These are phyloP conservation scores for Ptychodera flava DNA, from an alignment of 35 echinoderm and acorn worm species.

Conservation along the genomic window DNA sequence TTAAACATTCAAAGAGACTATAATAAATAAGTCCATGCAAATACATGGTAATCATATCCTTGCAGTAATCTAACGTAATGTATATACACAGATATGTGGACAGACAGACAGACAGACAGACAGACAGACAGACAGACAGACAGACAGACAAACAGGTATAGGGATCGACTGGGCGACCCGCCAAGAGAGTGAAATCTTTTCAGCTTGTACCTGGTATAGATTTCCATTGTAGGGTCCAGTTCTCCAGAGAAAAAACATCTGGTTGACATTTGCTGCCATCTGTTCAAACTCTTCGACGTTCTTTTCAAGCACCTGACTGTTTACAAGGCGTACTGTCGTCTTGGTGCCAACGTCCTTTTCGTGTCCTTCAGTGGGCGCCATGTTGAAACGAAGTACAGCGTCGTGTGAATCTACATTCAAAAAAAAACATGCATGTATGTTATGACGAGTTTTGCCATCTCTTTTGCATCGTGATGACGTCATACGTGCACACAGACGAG, in stretches of 20 bases:
- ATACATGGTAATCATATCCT: neutral
- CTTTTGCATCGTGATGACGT: no score
- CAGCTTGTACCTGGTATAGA: no score
- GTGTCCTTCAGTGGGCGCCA: no score
- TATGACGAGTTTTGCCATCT: no score
- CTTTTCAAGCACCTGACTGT: no score
- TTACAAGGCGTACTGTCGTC: neutral
- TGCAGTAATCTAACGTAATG: no score
- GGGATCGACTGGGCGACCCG: neutral
- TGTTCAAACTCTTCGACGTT: neutral
- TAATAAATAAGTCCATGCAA: neutral
- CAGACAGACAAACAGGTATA: neutral
- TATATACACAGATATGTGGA: neutral
- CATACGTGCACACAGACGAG: no score
- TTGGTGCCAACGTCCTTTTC: neutral
- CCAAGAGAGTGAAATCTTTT: neutral
- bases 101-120: neutral
- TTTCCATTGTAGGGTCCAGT: neutral
- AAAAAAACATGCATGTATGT: no score
- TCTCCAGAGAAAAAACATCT: neutral
- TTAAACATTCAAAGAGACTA: neutral
- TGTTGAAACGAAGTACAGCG: no score
- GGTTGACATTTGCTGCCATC: neutral
- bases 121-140: neutral
- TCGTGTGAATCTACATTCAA: no score